Conservation (phyloP, 2,888 invertebrate genomes). For the Lymantria dispar region DNA sequence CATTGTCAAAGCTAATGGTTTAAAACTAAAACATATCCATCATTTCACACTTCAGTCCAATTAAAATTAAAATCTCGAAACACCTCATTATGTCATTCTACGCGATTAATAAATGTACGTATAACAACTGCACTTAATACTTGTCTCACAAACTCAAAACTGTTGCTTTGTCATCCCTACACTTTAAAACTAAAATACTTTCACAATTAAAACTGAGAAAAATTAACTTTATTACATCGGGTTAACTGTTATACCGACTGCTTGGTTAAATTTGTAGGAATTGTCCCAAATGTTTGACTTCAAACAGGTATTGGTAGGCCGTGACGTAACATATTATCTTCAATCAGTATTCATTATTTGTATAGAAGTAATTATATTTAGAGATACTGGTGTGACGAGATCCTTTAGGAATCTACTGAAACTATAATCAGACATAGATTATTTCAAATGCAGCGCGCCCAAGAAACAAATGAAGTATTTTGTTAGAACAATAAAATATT, state of each 20-base stretch:
- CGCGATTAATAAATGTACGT: conserved; percentile 60
- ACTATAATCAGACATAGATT: too few species aligned
- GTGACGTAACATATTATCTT: conserved; percentile 61
- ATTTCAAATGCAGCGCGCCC: too few species aligned
- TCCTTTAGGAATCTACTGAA: neutral
- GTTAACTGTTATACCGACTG: conserved; percentile 6
- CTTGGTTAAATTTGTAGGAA: conserved; percentile 16
- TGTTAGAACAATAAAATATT: too few species aligned
- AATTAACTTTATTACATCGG: conserved; percentile 6
- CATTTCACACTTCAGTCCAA: conserved; percentile 44
- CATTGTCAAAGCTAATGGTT: conserved; percentile 11
- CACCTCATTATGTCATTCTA: conserved; percentile 69
- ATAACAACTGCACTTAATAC: conserved; percentile 56
- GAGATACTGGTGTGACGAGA: neutral
- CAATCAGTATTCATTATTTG: conserved; percentile 38
- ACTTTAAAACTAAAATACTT: conserved; percentile 40
- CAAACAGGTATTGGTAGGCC: conserved; percentile 60
- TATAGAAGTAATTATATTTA: conserved; percentile 14
- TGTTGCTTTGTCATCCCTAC: conserved; percentile 52
- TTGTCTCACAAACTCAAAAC: conserved; percentile 61
- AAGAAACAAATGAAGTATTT: too few species aligned
- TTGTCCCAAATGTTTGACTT: conserved; percentile 60
- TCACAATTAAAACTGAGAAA: conserved; percentile 2
- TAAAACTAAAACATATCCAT: conserved; percentile 23
- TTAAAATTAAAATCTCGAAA: conserved; percentile 46